Percentiles rank a stretch among this genome's conserved stretches.
Conservation (phyloP, 2,797 vertebrate species). For the Phaenicophaeus curvirostris region DNA sequence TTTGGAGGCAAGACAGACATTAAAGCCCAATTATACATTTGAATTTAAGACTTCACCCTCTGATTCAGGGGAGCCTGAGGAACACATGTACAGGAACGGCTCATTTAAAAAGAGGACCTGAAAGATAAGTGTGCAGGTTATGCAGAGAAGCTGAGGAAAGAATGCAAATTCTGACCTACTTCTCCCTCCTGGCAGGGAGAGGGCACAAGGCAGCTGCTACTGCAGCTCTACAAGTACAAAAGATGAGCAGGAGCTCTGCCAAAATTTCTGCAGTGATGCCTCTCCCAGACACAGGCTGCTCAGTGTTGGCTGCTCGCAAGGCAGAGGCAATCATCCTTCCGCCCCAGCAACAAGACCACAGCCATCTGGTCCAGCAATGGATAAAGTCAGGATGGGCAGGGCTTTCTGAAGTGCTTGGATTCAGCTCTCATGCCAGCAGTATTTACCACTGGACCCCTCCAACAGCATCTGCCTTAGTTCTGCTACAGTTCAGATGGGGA, state of each 20-base stretch:
- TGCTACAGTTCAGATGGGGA: neutral
- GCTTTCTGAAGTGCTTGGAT: neutral
- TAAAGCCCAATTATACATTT: neutral
- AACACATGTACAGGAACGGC: neutral
- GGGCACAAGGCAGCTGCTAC: constrained; percentile 8
- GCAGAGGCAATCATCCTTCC: rapidly evolving
- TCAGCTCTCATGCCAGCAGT: neutral
- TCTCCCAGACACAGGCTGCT: neutral
- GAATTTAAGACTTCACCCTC: neutral
- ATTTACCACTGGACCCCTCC: neutral
- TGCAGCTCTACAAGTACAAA: neutral
- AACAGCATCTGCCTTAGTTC: neutral
- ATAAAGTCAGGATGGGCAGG: neutral
- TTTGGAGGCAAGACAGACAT: neutral
- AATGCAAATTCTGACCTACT: constrained; percentile 67
- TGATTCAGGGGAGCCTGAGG: neutral
- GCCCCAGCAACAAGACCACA: neutral
- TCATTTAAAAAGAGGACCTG: neutral
- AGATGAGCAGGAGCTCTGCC: constrained; percentile 12
- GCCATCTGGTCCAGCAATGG: neutral
- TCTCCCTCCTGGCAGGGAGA: constrained; percentile 31
- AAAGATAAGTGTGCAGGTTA: neutral
- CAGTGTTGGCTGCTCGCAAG: neutral
- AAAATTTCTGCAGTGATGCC: neutral
- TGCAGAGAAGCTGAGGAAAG: neutral